These are phyloP conservation scores for Mus pahari DNA, from an alignment of 2,113 vertebrate species.

Conservation along the genomic window DNA sequence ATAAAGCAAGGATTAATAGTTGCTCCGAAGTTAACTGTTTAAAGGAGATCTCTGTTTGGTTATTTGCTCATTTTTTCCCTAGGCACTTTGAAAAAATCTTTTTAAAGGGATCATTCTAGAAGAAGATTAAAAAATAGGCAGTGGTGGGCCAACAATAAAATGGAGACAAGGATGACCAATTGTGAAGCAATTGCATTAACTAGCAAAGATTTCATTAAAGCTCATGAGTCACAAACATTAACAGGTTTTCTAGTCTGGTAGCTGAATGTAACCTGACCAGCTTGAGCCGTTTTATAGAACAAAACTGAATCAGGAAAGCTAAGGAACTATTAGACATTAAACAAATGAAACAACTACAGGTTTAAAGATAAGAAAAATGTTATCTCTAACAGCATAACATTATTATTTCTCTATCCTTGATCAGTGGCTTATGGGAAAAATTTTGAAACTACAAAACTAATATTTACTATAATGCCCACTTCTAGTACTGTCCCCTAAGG, in stretches of 20 bases:
- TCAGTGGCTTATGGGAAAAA: neutral
- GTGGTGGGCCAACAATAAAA: neutral
- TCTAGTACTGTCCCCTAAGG: neutral
- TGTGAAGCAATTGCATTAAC: neutral
- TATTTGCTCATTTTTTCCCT: neutral
- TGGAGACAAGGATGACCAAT: neutral
- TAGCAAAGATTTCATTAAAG: neutral
- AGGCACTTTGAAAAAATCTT: neutral
- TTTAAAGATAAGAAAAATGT: conserved; percentile 9
- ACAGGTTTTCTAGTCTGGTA: neutral
- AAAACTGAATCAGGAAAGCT: neutral
- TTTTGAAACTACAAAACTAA: neutral
- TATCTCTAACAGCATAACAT: neutral
- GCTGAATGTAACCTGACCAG: neutral
- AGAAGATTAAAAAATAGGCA: neutral
- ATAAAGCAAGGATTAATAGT: neutral
- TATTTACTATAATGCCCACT: neutral
- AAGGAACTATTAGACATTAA: neutral
- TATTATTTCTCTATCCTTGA: conserved; percentile 36
- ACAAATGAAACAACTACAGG: neutral
- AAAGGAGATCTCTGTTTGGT: neutral
- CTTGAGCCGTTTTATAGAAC: neutral
- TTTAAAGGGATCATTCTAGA: neutral
- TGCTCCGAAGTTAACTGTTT: neutral
- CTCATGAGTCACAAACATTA: neutral